Evolutionary conservation across 2,113 vertebrate genomes (phyloP), one percentile per base, ranked within the genome.

Genomic region (Rousettus leschenaultii): DNA sequence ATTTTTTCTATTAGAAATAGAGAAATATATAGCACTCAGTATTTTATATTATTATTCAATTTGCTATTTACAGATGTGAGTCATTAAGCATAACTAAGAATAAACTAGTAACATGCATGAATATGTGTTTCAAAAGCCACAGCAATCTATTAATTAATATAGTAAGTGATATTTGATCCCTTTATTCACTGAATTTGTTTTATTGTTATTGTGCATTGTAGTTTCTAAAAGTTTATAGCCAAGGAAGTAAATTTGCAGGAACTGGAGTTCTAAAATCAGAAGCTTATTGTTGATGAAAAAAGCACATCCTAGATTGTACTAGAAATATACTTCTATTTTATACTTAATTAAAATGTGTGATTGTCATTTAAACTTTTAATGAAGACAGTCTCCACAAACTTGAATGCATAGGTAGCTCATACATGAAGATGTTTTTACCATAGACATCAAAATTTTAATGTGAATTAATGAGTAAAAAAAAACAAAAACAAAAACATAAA

Each of bases 101-200:
- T 74, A 93, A 95, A 95, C 94, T 83, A 65, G 13, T 96, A 97
- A 91, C 95, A 61, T 93, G 24, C 6, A 0, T 96, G 93, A 91
- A 98, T 98, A 93, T 97, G 2, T 92, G 87, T 97, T 98, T 97
- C 2, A 74, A 91, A 98, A 97, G 97, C 12, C 83, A 71, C 59
- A 90, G 9, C 65, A 94, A 93, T 97, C 88, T 22, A 85, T 68
- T 98, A 98, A 97, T 97, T 97, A 96, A 95, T 80, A 24, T 89
- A 26, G n/a, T 95, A 93, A 91, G 90, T 97, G 97, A 96, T 97
- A 74, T 95, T 98, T 98, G 79, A 89, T 94, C 7, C 71, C 97
- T 19, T 91, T 75, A 0, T 93, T 7, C 63, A 96, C 95, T 97
- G 79, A 86, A 10, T 51, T 98, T 98, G 5, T 91, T 98, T 92